Conservation (phyloP, 2,888 invertebrate species). For the Lasioglossum lativentre region DNA sequence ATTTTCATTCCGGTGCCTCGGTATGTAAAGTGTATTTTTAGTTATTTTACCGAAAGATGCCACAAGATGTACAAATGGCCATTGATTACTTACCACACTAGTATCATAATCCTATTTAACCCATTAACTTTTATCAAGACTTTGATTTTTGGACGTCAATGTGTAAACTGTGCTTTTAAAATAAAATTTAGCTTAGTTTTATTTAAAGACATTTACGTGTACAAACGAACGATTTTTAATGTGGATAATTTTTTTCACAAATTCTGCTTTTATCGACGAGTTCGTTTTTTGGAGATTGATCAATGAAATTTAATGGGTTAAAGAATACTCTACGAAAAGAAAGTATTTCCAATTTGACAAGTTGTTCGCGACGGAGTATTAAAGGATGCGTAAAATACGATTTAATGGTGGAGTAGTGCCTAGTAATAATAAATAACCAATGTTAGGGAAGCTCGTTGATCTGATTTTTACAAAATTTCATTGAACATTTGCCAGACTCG, state of each 20-base stretch:
- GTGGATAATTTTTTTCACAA: background rate
- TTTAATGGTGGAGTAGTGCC: constrained; percentile 9
- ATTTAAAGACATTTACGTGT: background rate
- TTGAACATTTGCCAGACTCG: background rate
- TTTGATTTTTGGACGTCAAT: background rate
- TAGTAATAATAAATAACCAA: constrained; percentile 15
- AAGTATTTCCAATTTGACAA: constrained; percentile 10
- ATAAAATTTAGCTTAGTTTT: background rate
- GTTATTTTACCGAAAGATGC: background rate
- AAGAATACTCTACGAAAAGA: background rate
- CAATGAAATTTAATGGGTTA: constrained; percentile 1
- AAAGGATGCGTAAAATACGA: background rate
- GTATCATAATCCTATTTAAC: background rate
- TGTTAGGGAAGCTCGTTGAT: constrained; percentile 13
- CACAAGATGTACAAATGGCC: background rate
- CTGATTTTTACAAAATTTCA: constrained; percentile 15
- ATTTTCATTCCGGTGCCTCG: background rate
- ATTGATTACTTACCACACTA: background rate
- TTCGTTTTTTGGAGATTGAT: background rate
- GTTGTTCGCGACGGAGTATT: background rate
- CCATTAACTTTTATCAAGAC: background rate
- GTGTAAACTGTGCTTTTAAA: background rate
- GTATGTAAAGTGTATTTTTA: background rate
- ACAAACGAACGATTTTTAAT: background rate
- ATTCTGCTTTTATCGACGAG: background rate